Percentiles rank a stretch among this genome's conserved stretches.
Evolutionary conservation across 2,797 vertebrate genomes (phyloP).

Genomic region (Acropternis orthonyx): DNA sequence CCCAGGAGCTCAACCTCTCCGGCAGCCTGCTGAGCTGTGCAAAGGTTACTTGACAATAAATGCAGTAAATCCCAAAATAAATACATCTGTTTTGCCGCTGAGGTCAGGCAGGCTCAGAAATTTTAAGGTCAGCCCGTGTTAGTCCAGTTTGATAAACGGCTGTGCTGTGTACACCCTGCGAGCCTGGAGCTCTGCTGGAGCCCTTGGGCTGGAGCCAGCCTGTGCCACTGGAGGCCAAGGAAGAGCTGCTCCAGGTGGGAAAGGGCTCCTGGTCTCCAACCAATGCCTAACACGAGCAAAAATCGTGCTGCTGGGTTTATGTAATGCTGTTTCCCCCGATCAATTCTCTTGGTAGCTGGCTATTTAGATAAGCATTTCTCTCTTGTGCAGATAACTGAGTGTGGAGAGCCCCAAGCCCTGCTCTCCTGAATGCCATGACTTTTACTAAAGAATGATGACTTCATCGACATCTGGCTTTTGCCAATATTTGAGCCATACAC

Average conservation of each 20-base stretch:
- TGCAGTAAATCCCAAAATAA: neutral
- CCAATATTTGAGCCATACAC: slow-evolving; percentile 36
- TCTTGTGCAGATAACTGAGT: neutral
- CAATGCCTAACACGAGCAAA: neutral
- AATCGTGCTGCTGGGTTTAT: neutral
- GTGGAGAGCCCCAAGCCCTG: neutral
- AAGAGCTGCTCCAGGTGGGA: neutral
- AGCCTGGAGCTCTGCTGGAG: neutral
- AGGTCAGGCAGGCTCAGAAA: neutral
- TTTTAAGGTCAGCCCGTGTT: slow-evolving; percentile 34
- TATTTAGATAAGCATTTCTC: neutral
- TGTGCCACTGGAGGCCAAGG: fast-evolving
- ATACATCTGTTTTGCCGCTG: neutral
- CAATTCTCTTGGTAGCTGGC: neutral
- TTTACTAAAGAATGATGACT: slow-evolving; percentile 24
- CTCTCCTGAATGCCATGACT: neutral
- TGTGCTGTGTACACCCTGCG: neutral
- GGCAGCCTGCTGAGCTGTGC: neutral
- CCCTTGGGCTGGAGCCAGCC: neutral
- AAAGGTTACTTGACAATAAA: slow-evolving; percentile 31
- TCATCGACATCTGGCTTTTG: neutral
- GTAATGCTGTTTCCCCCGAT: neutral
- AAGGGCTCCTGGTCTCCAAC: neutral
- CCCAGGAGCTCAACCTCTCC: fast-evolving
- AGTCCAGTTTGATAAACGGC: neutral